A percentile compares a stretch with the other conserved stretches of the same genome.
Evolutionary conservation across 1,140 invertebrate genomes (phyloP).

Genomic region (Ylistrum balloti): DNA sequence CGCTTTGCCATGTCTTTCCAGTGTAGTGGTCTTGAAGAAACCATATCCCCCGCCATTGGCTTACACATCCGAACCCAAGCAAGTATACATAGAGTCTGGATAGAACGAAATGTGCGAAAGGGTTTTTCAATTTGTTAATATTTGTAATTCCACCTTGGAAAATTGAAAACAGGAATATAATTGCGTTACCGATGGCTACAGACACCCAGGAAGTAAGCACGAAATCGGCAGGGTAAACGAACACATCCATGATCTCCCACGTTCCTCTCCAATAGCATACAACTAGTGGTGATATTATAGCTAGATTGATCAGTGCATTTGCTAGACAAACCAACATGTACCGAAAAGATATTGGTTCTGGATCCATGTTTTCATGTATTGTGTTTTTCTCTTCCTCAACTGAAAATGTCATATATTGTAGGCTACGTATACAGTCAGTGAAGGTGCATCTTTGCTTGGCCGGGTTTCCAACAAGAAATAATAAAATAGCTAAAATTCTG

Average conservation of each 20-base stretch:
- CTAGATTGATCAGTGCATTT: background rate
- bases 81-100: background rate
- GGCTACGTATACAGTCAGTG: too few relatives aligned
- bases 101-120: background rate
- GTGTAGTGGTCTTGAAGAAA: constrained; percentile 22
- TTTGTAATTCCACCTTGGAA: background rate
- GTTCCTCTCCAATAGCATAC: background rate
- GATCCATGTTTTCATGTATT: background rate
- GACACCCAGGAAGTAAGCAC: background rate
- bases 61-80: background rate
- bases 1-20: constrained; percentile 37
- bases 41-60: background rate
- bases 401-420: too few relatives aligned
- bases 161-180: background rate
- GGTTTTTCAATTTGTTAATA: background rate
- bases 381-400: too few relatives aligned
- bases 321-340: background rate
- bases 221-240: background rate
- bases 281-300: background rate
- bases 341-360: background rate
- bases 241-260: background rate
- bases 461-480: too few relatives aligned
- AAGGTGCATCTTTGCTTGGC: too few relatives aligned
- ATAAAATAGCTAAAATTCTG: too few relatives aligned
- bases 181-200: constrained; percentile 3